Evolutionary conservation across 2,888 invertebrate species (phyloP).

Genomic region (Acleris literana): DNA sequence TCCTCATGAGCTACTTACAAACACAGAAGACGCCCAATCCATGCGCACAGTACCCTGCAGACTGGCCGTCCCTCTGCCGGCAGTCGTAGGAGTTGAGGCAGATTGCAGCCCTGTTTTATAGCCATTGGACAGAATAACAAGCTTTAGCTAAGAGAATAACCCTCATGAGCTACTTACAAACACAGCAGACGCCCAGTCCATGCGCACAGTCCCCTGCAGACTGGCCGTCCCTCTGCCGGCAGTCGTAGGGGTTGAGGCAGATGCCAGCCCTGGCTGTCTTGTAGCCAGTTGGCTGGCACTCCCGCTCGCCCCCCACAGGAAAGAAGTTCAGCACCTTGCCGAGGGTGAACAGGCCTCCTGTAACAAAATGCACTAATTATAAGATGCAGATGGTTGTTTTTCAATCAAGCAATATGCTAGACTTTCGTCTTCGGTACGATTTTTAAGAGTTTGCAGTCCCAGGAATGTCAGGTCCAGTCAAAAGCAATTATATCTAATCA

Average conservation of each 20-base stretch:
- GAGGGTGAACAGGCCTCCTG: conserved; percentile 64
- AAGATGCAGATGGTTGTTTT: background rate
- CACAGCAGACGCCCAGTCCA: background rate
- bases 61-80: background rate
- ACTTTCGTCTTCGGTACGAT: too few relatives aligned
- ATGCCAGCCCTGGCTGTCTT: conserved; percentile 82
- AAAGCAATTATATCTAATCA: too few relatives aligned
- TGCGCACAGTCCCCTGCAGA: background rate
- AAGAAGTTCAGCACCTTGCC: conserved; percentile 90
- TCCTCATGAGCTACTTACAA: too few relatives aligned
- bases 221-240: background rate
- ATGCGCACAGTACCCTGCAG: background rate
- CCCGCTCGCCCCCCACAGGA: conserved; percentile 91
- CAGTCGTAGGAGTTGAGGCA: conserved; percentile 9
- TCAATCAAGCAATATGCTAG: too few relatives aligned
- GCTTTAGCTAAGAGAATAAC: too few relatives aligned
- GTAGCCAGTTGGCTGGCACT: conserved; percentile 88
- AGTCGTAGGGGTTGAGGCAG: conserved; percentile 8
- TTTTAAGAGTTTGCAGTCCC: too few relatives aligned
- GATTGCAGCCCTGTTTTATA: conserved; percentile 77
- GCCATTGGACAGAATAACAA: conserved; percentile 53
- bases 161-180: background rate
- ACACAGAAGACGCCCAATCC: background rate
- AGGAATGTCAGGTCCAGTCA: too few relatives aligned
- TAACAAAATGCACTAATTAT: background rate